Evolutionary conservation across 2,888 invertebrate species (phyloP).

Genomic region (Chloroclysta siterata): DNA sequence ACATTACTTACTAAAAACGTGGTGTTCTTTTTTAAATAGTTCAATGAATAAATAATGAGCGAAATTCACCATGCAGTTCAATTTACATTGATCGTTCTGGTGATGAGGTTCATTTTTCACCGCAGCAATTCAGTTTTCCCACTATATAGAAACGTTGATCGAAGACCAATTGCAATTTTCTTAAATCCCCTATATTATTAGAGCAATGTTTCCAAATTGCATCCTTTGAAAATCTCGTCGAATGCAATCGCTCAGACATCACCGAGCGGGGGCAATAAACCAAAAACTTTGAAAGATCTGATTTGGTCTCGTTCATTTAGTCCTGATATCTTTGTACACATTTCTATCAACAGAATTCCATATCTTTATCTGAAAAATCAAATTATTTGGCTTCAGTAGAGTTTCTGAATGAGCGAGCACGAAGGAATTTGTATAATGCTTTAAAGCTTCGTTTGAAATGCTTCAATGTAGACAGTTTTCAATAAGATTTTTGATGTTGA

Average conservation of each 20-base stretch:
- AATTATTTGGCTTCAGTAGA: slow-evolving; percentile 12
- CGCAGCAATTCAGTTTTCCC: slow-evolving; percentile 12
- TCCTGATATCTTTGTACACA: slow-evolving; percentile 17
- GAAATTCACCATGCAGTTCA: background rate
- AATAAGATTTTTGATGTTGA: background rate
- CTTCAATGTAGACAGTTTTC: background rate
- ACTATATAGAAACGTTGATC: slow-evolving; percentile 23
- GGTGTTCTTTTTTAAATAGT: background rate
- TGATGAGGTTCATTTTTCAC: slow-evolving; percentile 11
- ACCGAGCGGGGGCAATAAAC: slow-evolving; percentile 35
- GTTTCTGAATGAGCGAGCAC: background rate
- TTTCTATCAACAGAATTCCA: slow-evolving; percentile 15
- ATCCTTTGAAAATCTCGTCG: slow-evolving; percentile 39
- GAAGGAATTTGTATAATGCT: background rate
- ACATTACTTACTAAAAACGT: too few relatives aligned
- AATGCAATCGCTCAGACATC: slow-evolving; percentile 37
- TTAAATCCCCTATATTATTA: slow-evolving; percentile 45
- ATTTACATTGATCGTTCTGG: background rate
- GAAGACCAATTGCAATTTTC: slow-evolving; percentile 44
- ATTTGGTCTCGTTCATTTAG: slow-evolving; percentile 32
- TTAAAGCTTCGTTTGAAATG: background rate
- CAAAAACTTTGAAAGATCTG: slow-evolving; percentile 25
- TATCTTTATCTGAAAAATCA: slow-evolving; percentile 10
- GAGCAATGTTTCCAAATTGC: slow-evolving; percentile 49
- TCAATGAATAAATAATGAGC: background rate